A percentile compares a stretch with the other conserved stretches of the same genome.
Evolutionary conservation across 2,113 vertebrate species (phyloP).

Genomic region (Scolopax mira): DNA sequence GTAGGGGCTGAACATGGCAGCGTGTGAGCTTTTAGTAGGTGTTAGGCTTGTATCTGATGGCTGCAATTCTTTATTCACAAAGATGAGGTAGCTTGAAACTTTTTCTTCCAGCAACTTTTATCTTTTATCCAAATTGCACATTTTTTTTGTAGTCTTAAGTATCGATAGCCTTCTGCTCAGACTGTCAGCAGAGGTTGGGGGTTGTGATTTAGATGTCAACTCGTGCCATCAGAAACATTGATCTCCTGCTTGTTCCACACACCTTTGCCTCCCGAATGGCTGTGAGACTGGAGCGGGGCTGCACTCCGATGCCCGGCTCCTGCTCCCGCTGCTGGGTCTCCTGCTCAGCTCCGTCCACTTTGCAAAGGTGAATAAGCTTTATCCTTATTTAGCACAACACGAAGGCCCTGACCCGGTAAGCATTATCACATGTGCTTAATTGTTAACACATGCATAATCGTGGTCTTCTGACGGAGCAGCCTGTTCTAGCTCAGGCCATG

Average conservation of each 20-base stretch:
- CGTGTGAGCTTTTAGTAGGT: accelerated
- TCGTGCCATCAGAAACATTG: not conserved
- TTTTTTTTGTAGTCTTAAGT: not conserved
- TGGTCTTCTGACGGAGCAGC: not conserved
- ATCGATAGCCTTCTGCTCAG: not conserved
- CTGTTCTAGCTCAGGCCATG: not conserved
- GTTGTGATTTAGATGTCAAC: not conserved
- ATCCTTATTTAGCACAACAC: not conserved
- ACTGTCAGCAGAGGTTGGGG: not conserved
- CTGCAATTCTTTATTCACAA: not conserved
- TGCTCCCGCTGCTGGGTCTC: not conserved
- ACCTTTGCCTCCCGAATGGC: accelerated
- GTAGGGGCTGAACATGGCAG: not conserved
- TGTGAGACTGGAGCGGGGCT: not conserved
- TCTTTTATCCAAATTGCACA: not conserved
- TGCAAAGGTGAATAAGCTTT: not conserved
- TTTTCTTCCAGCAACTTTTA: not conserved
- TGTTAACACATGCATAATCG: not conserved
- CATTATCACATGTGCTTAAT: not conserved
- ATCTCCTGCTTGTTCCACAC: not conserved
- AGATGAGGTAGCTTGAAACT: not conserved
- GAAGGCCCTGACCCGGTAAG: not conserved
- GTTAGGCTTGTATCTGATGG: not conserved
- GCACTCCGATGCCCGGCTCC: not conserved
- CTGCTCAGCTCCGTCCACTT: not conserved